These are phyloP conservation scores for Lasioglossum villosulum DNA, from an alignment of 2,888 invertebrate species.

Conservation along the genomic window DNA sequence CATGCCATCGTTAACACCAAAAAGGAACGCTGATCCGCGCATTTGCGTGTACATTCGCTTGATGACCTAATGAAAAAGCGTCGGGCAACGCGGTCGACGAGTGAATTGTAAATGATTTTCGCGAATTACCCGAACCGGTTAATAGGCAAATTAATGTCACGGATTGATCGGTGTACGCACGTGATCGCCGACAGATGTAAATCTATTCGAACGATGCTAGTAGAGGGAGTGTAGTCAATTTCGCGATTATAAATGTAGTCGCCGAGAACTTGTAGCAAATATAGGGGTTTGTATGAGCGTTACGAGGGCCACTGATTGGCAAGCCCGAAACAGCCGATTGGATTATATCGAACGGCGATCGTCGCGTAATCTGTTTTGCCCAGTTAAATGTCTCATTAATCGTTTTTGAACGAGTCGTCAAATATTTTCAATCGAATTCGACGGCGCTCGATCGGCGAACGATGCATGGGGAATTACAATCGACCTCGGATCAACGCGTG, in stretches of 20 bases:
- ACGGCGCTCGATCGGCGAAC: constrained; percentile 49
- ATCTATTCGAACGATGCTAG: constrained; percentile 42
- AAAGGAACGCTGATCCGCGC: neutral
- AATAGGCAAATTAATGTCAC: constrained; percentile 60
- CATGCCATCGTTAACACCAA: neutral
- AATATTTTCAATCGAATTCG: constrained; percentile 64
- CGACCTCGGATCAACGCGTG: neutral
- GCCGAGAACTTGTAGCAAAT: constrained; percentile 65
- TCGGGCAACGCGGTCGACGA: neutral
- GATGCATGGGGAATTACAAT: constrained; percentile 43
- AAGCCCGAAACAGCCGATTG: constrained; percentile 61
- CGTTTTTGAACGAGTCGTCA: constrained; percentile 68
- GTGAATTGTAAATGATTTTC: constrained; percentile 42
- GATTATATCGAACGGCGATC: constrained; percentile 70
- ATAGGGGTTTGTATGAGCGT: constrained; percentile 60
- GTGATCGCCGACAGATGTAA: constrained; percentile 51
- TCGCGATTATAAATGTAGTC: constrained; percentile 63
- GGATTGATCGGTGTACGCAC: constrained; percentile 46
- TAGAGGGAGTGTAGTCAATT: constrained; percentile 36
- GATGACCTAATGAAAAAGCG: constrained; percentile 40
- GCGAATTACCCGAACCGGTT: constrained; percentile 42
- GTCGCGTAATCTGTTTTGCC: constrained; percentile 68
- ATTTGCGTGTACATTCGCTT: neutral
- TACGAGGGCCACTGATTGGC: constrained; percentile 43
- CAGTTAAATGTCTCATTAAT: constrained; percentile 72